Conservation (phyloP, 2,797 vertebrate genomes). For the Petrocephalus schoutedeni region DNA sequence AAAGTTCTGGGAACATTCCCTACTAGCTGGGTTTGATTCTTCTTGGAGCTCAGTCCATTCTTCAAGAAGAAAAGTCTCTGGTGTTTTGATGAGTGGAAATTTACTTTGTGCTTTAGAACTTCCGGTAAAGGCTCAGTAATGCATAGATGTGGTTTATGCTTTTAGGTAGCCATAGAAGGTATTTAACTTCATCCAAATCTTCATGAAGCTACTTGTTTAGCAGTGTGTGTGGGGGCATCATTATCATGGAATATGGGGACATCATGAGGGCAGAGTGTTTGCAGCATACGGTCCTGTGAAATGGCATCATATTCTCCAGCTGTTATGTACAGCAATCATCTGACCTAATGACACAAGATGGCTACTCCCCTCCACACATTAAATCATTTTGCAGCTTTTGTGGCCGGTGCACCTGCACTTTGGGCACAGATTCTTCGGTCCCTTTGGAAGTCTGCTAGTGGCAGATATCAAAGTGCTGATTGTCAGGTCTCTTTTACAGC, state of each 20-base stretch:
- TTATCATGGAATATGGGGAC: not conserved
- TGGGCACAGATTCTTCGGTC: not conserved
- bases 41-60: not conserved
- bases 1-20: not conserved
- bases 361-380: not conserved
- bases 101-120: not conserved
- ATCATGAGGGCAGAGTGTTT: not conserved
- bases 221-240: not conserved
- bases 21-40: not conserved
- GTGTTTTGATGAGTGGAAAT: not conserved
- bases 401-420: not conserved
- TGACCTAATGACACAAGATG: conserved; percentile 2
- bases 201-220: no score
- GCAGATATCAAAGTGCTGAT: not conserved
- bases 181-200: not conserved
- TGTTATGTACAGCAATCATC: not conserved
- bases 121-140: not conserved
- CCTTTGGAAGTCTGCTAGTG: not conserved
- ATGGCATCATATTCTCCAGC: not conserved
- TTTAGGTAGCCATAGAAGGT: not conserved
- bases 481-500: not conserved
- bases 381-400: not conserved
- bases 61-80: not conserved
- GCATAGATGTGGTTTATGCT: not conserved
- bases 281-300: not conserved